A percentile compares a stretch with the other conserved stretches of the same genome.
Conservation (phyloP, 2,797 vertebrate genomes). For the Coracias cyanogaster region DNA sequence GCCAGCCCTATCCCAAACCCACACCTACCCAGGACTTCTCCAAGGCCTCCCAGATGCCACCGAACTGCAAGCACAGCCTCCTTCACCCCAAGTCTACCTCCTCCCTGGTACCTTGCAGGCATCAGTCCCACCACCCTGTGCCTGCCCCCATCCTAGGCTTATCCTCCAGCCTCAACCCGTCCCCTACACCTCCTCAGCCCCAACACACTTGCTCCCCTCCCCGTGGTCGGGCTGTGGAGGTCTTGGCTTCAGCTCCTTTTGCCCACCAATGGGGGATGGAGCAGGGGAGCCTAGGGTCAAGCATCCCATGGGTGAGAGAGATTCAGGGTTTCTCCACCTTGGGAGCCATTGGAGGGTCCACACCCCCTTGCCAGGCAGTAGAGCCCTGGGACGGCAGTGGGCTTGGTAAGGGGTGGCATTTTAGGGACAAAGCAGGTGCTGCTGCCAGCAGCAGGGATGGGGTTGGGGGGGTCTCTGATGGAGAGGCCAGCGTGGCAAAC, state of each 20-base stretch:
- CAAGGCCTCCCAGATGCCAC: not conserved
- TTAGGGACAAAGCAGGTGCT: not conserved
- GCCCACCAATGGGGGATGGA: accelerated
- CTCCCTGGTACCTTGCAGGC: accelerated
- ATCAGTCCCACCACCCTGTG: not conserved
- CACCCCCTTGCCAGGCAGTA: not conserved
- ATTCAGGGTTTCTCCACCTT: not conserved
- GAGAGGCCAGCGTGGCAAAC: not conserved
- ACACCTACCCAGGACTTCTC: not conserved
- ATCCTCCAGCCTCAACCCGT: not conserved
- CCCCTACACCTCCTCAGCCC: accelerated
- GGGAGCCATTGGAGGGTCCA: accelerated
- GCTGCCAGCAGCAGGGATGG: not conserved
- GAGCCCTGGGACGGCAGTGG: not conserved
- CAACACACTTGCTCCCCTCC: accelerated
- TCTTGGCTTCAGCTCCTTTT: not conserved
- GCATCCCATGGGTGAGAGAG: accelerated
- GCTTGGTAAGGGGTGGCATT: not conserved
- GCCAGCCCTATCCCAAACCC: not conserved
- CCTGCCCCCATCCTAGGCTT: not conserved
- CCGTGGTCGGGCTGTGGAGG: accelerated
- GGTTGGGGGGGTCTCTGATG: not conserved
- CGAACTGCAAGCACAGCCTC: not conserved
- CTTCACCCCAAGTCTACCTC: not conserved
- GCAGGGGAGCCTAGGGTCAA: not conserved